Evolutionary conservation across 1,140 invertebrate species (phyloP).

Genomic region (Notospermus geniculatus): DNA sequence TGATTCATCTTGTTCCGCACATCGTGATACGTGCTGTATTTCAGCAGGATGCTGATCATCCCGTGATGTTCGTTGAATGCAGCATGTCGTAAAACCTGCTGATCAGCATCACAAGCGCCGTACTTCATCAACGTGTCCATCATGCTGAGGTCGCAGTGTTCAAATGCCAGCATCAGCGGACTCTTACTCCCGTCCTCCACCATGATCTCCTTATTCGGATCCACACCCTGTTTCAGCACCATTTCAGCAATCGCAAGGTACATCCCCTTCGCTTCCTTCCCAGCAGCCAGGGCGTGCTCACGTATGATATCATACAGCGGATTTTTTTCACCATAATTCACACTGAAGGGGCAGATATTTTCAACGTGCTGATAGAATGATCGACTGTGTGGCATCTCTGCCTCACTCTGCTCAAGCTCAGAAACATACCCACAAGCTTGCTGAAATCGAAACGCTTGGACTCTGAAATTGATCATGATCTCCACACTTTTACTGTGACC

Average conservation of each 20-base stretch:
- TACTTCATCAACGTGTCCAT: conserved; percentile 76
- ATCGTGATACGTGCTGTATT: conserved; percentile 38
- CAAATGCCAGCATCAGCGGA: conserved; percentile 72
- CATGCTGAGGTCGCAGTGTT: conserved; percentile 62
- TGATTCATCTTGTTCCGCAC: conserved; percentile 32
- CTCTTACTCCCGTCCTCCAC: conserved; percentile 48
- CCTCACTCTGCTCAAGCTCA: not conserved
- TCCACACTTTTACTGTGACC: conserved; percentile 32
- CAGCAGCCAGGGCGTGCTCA: conserved; percentile 66
- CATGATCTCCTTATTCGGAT: conserved; percentile 55
- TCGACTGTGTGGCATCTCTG: not conserved
- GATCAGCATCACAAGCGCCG: conserved; percentile 85
- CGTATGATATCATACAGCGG: conserved; percentile 30
- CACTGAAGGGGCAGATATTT: not conserved
- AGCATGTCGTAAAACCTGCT: conserved; percentile 74
- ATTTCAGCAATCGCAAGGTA: conserved; percentile 72
- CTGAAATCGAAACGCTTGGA: not conserved
- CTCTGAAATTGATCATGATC: not conserved
- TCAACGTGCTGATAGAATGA: not conserved
- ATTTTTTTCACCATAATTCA: conserved; percentile 24
- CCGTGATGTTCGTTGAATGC: conserved; percentile 71
- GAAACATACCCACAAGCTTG: not conserved
- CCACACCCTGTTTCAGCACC: conserved; percentile 69
- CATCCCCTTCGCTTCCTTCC: conserved; percentile 73
- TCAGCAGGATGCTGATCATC: conserved; percentile 65